These are phyloP conservation scores for Melanocharis versteri DNA, from an alignment of 2,113 vertebrate genomes.

Conservation along the genomic window DNA sequence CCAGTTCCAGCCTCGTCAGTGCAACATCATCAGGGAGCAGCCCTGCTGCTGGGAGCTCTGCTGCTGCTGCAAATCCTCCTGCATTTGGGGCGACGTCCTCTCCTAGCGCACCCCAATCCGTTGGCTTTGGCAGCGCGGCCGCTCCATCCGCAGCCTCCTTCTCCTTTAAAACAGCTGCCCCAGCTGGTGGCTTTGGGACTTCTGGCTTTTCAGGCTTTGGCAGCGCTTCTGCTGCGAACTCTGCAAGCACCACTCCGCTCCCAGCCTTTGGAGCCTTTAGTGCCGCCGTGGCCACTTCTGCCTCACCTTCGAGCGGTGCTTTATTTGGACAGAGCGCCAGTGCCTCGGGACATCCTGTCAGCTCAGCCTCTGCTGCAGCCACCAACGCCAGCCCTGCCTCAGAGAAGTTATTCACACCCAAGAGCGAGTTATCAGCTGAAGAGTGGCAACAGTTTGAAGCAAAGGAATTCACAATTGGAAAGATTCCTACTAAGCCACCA, in stretches of 20 bases:
- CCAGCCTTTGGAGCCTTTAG: constrained; percentile 29
- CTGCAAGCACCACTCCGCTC: background rate
- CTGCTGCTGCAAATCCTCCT: constrained; percentile 17
- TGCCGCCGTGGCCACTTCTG: background rate
- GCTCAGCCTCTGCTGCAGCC: background rate
- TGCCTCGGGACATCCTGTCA: background rate
- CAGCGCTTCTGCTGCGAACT: background rate
- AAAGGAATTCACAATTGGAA: constrained; percentile 84
- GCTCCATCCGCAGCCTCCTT: constrained; percentile 64
- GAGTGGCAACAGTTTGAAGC: constrained; percentile 85
- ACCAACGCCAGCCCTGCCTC: background rate
- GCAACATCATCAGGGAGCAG: constrained; percentile 32
- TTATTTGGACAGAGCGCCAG: constrained; percentile 30
- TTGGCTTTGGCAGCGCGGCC: constrained; percentile 33
- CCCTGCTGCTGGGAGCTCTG: constrained; percentile 53
- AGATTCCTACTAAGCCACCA: constrained; percentile 86
- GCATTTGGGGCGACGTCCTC: constrained; percentile 8
- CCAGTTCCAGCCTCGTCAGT: constrained; percentile 51
- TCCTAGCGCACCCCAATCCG: background rate
- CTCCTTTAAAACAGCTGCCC: constrained; percentile 66
- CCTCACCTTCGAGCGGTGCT: background rate
- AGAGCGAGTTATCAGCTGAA: constrained; percentile 77
- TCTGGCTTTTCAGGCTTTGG: constrained; percentile 62
- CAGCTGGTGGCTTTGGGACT: constrained; percentile 32
- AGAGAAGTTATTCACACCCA: constrained; percentile 78